Evolutionary conservation across 1,140 invertebrate species (phyloP).

Genomic region (Heliconius himera): DNA sequence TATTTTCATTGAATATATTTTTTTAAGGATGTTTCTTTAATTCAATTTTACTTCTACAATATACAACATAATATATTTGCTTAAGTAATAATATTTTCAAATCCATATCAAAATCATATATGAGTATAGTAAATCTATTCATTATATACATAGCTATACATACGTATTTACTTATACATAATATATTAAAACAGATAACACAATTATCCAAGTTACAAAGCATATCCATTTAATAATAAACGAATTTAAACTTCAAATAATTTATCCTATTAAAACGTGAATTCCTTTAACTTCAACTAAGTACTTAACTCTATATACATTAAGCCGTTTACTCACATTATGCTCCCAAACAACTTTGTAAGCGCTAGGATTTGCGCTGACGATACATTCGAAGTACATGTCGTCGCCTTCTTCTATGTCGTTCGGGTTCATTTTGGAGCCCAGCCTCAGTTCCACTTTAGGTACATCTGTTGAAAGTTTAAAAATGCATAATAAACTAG

Average conservation of each 20-base stretch:
- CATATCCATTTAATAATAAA: background rate
- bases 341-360: conserved; percentile 91
- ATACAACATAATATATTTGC: too few species aligned
- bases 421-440: conserved; percentile 89
- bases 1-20: too few species aligned
- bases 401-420: conserved; percentile 94
- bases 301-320: conserved; percentile 28
- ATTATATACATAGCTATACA: background rate
- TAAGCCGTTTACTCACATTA: conserved; percentile 83
- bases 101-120: too few species aligned
- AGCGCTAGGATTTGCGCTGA: conserved; percentile 89
- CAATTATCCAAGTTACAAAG: background rate
- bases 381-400: conserved; percentile 93
- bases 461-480: conserved; percentile 89
- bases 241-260: conserved; percentile 20
- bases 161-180: background rate
- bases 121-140: too few species aligned
- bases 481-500: background rate
- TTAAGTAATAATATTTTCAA: too few species aligned
- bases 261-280: conserved; percentile 15
- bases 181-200: background rate
- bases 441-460: conserved; percentile 87
- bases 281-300: conserved; percentile 27
- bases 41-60: too few species aligned
- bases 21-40: too few species aligned